Conservation (phyloP, 1,140 invertebrate species). For the Cotesia vestalis region DNA sequence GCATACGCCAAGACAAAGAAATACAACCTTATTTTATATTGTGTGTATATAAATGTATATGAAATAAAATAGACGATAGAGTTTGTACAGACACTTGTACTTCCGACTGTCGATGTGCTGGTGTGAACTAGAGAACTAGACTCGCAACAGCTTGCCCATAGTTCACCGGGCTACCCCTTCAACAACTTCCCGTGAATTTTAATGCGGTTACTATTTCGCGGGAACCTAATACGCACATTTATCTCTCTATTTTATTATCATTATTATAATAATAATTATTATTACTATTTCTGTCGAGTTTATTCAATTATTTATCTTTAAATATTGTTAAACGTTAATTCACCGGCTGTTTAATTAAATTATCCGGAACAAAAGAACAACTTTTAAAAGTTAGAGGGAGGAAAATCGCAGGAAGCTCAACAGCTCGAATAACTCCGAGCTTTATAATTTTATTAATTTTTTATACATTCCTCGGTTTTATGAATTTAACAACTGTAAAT, state of each 20-base stretch:
- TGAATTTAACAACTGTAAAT: no score
- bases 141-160: conserved; percentile 62
- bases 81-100: conserved; percentile 24
- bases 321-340: no score
- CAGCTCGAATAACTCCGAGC: no score
- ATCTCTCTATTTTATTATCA: background rate
- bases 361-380: no score
- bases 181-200: conserved; percentile 54
- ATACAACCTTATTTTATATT: background rate
- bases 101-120: conserved; percentile 17
- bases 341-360: no score
- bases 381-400: no score
- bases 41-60: background rate
- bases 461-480: no score
- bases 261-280: no score
- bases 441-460: no score
- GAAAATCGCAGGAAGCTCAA: no score
- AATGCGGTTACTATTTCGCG: conserved; percentile 48
- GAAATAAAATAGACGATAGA: conserved; percentile 22
- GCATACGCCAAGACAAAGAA: background rate
- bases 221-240: conserved; percentile 39
- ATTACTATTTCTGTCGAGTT: no score
- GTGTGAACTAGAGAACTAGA: conserved; percentile 33
- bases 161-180: conserved; percentile 48
- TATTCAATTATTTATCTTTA: no score